Evolutionary conservation across 2,113 vertebrate genomes (phyloP).

Genomic region (Mustela nigripes): DNA sequence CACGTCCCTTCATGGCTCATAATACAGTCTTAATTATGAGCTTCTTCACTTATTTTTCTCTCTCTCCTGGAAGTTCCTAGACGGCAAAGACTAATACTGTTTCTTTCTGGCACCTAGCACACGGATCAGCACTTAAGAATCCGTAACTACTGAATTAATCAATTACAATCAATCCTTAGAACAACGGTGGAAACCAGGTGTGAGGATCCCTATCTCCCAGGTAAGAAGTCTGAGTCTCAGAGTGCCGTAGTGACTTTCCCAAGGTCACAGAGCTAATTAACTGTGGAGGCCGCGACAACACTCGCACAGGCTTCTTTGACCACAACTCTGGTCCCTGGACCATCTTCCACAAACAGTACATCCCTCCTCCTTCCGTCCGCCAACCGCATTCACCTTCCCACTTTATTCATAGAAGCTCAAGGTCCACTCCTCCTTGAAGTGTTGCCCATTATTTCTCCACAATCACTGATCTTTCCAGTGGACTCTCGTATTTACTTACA

Average conservation of each 20-base stretch:
- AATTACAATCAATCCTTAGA: background rate
- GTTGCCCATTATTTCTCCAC: background rate
- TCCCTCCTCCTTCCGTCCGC: background rate
- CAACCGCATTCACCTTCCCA: background rate
- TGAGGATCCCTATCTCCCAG: background rate
- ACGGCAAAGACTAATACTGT: too few species aligned
- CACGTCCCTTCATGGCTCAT: fast-evolving
- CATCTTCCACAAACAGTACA: fast-evolving
- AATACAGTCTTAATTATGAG: background rate
- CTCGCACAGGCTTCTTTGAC: too few species aligned
- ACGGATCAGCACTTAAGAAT: background rate
- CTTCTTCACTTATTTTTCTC: background rate
- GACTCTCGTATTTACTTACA: background rate
- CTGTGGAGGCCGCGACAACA: background rate
- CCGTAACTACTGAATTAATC: background rate
- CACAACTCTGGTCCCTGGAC: background rate
- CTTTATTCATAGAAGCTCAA: background rate
- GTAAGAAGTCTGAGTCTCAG: background rate
- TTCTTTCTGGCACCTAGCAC: background rate
- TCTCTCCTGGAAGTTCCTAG: background rate
- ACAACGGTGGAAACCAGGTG: fast-evolving
- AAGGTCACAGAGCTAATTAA: background rate
- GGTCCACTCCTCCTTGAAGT: background rate
- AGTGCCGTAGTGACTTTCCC: background rate
- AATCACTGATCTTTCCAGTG: background rate